Evolutionary conservation across 35 echinoderm and acorn worm species (phyloP).

Genomic region (Lytechinus variegatus): DNA sequence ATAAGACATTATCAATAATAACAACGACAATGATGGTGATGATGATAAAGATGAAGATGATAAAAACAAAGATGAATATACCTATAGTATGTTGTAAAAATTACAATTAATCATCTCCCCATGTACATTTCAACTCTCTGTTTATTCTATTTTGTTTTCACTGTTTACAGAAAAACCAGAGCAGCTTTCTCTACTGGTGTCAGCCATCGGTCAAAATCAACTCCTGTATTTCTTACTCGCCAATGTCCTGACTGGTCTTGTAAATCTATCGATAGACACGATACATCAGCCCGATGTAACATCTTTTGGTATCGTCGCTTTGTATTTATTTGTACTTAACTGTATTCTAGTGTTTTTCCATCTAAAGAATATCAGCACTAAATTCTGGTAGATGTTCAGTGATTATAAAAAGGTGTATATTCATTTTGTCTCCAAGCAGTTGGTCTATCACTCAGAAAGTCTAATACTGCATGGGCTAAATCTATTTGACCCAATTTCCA

Average conservation of each 20-base stretch:
- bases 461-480: too few species aligned
- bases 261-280: slow-evolving; percentile 72
- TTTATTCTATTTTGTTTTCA: background rate
- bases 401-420: background rate
- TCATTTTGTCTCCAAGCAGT: too few species aligned
- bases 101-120: background rate
- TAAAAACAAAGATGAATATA: too few species aligned
- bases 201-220: slow-evolving; percentile 59
- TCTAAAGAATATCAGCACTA: slow-evolving; percentile 53
- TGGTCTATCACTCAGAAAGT: too few species aligned
- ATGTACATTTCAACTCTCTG: background rate
- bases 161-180: background rate
- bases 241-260: slow-evolving; percentile 68
- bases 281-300: background rate
- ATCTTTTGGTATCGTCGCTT: slow-evolving; percentile 25
- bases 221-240: slow-evolving; percentile 67
- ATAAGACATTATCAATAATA: too few species aligned
- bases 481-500: too few species aligned
- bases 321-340: slow-evolving; percentile 54
- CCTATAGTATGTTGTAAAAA: too few species aligned
- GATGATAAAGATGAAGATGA: too few species aligned
- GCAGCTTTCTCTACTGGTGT: slow-evolving; percentile 37
- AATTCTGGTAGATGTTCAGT: slow-evolving; percentile 53
- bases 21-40: too few species aligned
- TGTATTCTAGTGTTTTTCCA: slow-evolving; percentile 44